Evolutionary conservation across 2,888 invertebrate species (phyloP).

Genomic region (Chymomyza amoena): DNA sequence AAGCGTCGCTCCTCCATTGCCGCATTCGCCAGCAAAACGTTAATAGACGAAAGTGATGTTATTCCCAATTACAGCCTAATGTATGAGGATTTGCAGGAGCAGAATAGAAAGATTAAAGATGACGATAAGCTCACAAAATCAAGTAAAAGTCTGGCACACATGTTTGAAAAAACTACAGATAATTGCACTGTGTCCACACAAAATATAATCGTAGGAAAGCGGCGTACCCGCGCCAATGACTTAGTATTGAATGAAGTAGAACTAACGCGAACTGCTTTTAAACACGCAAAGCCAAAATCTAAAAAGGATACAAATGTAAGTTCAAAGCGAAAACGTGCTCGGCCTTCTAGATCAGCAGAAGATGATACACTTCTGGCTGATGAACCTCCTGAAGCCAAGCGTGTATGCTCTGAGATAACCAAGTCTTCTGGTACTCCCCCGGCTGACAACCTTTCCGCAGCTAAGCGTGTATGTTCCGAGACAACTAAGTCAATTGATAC

Average conservation of each 20-base stretch:
- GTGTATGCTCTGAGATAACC: not conserved
- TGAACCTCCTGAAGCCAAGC: not conserved
- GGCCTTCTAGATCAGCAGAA: too few relatives aligned
- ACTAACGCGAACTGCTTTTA: slow-evolving; percentile 45
- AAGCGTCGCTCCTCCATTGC: slow-evolving; percentile 60
- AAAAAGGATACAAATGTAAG: not conserved
- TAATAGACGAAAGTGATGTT: slow-evolving; percentile 57
- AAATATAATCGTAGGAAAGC: slow-evolving; percentile 75
- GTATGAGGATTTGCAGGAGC: slow-evolving; percentile 64
- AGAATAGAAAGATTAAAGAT: slow-evolving; percentile 21
- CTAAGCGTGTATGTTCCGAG: too few relatives aligned
- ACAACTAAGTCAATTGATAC: too few relatives aligned
- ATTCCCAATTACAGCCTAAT: slow-evolving; percentile 43
- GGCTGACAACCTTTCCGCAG: too few relatives aligned
- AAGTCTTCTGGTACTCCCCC: not conserved
- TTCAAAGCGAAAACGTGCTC: not conserved
- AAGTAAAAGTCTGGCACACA: slow-evolving; percentile 47
- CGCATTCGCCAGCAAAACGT: slow-evolving; percentile 50
- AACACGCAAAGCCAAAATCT: slow-evolving; percentile 4
- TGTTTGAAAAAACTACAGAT: slow-evolving; percentile 68
- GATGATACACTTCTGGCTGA: not conserved
- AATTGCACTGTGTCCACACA: slow-evolving; percentile 75
- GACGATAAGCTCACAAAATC: slow-evolving; percentile 34
- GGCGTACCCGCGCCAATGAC: slow-evolving; percentile 57
- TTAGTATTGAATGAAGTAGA: slow-evolving; percentile 68